These are phyloP conservation scores for Tricholaema leucomelas DNA, from an alignment of 2,113 vertebrate species.

Conservation along the genomic window DNA sequence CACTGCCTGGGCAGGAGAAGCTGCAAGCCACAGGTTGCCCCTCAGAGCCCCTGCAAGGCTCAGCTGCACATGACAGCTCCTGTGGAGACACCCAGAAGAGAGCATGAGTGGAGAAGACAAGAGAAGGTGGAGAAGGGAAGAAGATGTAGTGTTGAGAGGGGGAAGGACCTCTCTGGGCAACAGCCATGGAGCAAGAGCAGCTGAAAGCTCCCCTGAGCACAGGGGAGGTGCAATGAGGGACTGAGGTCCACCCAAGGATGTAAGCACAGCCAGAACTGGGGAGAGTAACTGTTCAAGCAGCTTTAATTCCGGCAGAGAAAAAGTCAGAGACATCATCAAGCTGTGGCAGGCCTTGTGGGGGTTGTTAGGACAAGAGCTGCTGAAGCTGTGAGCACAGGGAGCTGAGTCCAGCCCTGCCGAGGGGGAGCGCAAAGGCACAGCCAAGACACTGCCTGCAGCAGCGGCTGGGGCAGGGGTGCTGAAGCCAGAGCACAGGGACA, in stretches of 20 bases:
- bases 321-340: background rate
- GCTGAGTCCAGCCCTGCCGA: no score
- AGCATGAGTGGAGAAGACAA: background rate
- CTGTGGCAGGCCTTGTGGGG: background rate
- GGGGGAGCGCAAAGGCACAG: background rate
- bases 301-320: background rate
- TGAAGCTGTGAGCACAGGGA: background rate
- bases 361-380: background rate
- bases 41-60: rapidly evolving
- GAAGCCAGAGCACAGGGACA: background rate
- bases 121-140: background rate
- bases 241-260: background rate
- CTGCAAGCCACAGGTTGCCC: background rate
- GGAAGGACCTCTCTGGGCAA: background rate
- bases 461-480: background rate
- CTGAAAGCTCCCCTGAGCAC: background rate
- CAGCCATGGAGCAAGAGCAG: rapidly evolving
- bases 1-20: background rate
- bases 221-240: background rate
- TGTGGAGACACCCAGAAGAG: rapidly evolving
- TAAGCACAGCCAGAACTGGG: background rate
- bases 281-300: background rate
- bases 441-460: background rate
- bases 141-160: rapidly evolving
- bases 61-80: background rate